A percentile compares a stretch with the other conserved stretches of the same genome.
Evolutionary conservation across 2,797 vertebrate species (phyloP).

Genomic region (Myioborus melanocephalus): DNA sequence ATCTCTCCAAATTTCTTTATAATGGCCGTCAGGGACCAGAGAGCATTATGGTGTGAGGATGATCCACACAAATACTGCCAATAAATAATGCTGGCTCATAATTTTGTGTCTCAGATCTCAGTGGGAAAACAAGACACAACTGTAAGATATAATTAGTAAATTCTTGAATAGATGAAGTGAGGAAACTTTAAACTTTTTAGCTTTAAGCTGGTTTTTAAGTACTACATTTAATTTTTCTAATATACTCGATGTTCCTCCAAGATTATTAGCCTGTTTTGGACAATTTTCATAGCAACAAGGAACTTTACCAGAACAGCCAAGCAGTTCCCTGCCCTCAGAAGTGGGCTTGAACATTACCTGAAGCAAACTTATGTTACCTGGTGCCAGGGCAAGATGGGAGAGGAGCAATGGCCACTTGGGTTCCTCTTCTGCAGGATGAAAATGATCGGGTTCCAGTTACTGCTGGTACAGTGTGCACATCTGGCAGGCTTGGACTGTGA

Average conservation of each 20-base stretch:
- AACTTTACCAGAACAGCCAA: not conserved
- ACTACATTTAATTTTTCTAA: not conserved
- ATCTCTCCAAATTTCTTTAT: not conserved
- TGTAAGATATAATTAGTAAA: not conserved
- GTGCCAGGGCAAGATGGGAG: not conserved
- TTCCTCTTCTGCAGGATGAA: not conserved
- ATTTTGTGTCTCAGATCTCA: conserved; percentile 45
- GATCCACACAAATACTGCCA: not conserved
- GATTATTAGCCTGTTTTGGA: not conserved
- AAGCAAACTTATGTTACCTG: not conserved
- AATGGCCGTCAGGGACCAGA: not conserved
- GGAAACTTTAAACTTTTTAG: conserved; percentile 30
- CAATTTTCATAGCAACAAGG: not conserved
- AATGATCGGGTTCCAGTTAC: not conserved
- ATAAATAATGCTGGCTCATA: not conserved
- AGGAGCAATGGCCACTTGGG: accelerated
- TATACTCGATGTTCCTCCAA: not conserved
- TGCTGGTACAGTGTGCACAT: not conserved
- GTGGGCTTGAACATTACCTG: not conserved
- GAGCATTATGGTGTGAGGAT: not conserved
- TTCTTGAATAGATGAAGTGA: conserved; percentile 32
- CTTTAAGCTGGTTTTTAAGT: not conserved
- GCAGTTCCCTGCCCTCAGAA: not conserved
- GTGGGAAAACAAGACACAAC: conserved; percentile 31
- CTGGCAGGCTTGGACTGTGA: not conserved